Percentiles rank a stretch among this genome's conserved stretches.
These are phyloP conservation scores for Eptesicus fuscus DNA, from an alignment of 2,113 vertebrate genomes.

Conservation along the genomic window DNA sequence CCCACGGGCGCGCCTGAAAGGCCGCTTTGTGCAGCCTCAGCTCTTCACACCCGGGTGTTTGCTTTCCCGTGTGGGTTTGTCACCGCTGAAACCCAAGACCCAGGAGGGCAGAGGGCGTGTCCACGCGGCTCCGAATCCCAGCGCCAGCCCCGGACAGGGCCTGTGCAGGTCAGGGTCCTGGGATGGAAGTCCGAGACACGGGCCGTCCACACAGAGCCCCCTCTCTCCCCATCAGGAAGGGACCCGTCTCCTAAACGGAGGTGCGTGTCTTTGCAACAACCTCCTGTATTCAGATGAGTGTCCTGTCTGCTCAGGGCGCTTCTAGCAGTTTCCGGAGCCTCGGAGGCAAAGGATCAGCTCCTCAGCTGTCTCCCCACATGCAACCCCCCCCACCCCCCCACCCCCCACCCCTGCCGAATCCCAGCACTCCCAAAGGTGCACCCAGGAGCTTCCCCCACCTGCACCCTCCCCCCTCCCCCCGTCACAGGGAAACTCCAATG, in stretches of 20 bases:
- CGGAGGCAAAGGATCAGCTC: neutral
- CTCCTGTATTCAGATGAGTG: neutral
- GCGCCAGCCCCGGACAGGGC: no score
- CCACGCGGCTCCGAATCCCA: neutral
- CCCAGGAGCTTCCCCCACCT: neutral
- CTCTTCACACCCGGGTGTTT: neutral
- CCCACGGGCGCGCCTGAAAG: neutral
- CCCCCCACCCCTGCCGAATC: no score
- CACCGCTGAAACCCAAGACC: neutral
- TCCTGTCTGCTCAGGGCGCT: neutral
- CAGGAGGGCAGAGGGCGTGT: no score
- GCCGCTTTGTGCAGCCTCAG: neutral
- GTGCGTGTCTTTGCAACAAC: neutral
- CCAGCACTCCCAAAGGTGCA: neutral
- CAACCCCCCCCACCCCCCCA: neutral
- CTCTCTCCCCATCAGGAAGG: neutral
- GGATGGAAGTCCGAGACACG: neutral
- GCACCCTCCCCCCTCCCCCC: neutral
- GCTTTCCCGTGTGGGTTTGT: neutral
- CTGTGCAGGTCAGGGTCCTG: neutral
- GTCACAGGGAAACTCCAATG: neutral
- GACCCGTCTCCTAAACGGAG: neutral
- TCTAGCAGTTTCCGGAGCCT: neutral
- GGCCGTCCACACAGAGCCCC: neutral
- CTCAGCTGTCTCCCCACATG: neutral